Conservation (phyloP, 1,140 invertebrate species). For the Bathynomus jamesi region DNA sequence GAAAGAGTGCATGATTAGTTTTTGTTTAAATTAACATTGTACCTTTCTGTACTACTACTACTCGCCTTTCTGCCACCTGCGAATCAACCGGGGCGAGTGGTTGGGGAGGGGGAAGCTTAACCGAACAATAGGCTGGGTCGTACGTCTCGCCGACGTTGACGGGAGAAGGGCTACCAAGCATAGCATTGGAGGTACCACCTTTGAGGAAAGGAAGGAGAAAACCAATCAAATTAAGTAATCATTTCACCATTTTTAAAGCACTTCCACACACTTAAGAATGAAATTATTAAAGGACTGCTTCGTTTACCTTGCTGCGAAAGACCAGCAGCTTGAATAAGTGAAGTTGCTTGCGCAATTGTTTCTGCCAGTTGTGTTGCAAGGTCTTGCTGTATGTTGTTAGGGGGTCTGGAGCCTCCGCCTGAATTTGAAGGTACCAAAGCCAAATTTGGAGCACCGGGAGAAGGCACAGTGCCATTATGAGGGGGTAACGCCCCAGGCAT, state of each 20-base stretch:
- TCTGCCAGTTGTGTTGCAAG: constrained; percentile 54
- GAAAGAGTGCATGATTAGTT: too few relatives aligned
- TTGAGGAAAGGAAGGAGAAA: too few relatives aligned
- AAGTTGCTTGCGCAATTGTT: constrained; percentile 61
- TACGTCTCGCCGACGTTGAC: constrained; percentile 39
- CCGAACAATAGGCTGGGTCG: constrained; percentile 52
- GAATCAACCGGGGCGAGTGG: constrained; percentile 64
- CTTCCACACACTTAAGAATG: constrained; percentile 11
- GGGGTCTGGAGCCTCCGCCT: constrained; percentile 13
- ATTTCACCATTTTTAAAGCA: too few relatives aligned
- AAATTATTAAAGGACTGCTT: background rate
- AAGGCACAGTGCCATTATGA: background rate
- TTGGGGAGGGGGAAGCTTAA: constrained; percentile 62
- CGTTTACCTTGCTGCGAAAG: constrained; percentile 42
- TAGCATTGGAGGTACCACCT: background rate
- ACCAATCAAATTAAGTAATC: too few relatives aligned
- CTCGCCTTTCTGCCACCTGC: constrained; percentile 53
- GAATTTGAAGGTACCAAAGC: background rate
- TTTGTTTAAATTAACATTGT: background rate
- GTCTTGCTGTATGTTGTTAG: constrained; percentile 43
- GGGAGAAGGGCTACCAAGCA: background rate
- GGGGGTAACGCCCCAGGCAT: background rate
- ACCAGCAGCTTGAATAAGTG: constrained; percentile 58
- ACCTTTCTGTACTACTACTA: too few relatives aligned
- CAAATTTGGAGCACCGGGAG: background rate